Evolutionary conservation across 1,140 invertebrate species (phyloP), one percentile per base, ranked within the genome.

Genomic region (Brachionus paranguensis): DNA sequence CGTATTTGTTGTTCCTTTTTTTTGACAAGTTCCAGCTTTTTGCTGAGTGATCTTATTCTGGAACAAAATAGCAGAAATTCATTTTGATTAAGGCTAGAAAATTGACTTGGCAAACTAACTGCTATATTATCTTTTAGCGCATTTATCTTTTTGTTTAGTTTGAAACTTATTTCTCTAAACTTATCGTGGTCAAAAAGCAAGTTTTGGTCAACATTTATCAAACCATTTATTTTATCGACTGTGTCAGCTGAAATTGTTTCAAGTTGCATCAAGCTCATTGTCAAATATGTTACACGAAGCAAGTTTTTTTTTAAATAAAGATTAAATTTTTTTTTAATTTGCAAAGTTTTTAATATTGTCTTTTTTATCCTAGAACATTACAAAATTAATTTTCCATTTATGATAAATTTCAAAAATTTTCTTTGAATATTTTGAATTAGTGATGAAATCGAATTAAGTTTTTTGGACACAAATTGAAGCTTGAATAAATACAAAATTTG

Each of bases 141-240:
- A 20, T 50, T 76, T 27, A 76, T 76, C 45, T 76, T 76, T 12
- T 76, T 76, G 27, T 53, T 76, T 12, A 76, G 11, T 76, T 47
- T 76, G 10, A 29, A n/a, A 6, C 6, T 50, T 76, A 47, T 50
- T 47, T 76, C 72, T 27, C 17, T 24, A n/a, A 20, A 76, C 11
- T 76, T 76, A 50, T 50, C 72, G 12, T 47, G 24, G 27, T 76
- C 47, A 12, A 17, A 43, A 5, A 76, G 20, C n/a, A 76, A 47
- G 27, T 12, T 76, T 47, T 29, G 72, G 14, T 76, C 72, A 3
- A 50, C n/a, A n/a, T 27, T 29, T 47, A 76, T 76, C 14, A 76
- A 76, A 50, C 27, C 45, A 47, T 76, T 76, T 47, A 76, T 50
- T 12, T 47, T 76, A 8, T 76, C 43, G 11, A 37, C 20, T 27